These are phyloP conservation scores for Idris sp. DNA, from an alignment of 1,140 invertebrate species.

Conservation along the genomic window DNA sequence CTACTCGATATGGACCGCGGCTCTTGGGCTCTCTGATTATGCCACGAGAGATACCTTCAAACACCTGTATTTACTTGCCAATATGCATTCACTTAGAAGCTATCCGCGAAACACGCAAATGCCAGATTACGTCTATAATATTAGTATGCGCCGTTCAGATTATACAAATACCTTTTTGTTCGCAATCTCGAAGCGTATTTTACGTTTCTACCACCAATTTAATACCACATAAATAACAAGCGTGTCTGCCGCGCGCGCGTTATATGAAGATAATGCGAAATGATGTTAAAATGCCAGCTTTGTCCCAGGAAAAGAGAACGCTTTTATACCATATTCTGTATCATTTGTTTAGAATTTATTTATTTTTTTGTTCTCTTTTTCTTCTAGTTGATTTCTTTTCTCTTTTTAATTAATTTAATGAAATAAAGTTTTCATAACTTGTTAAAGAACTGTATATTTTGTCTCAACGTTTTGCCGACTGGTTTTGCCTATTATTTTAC, in stretches of 20 bases:
- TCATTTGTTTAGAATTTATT: slow-evolving; percentile 11
- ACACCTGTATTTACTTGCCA: slow-evolving; percentile 58
- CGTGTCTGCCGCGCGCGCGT: slow-evolving; percentile 12
- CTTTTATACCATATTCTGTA: slow-evolving; percentile 18
- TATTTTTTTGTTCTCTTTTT: no score
- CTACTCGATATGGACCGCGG: slow-evolving; percentile 21
- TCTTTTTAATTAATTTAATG: no score
- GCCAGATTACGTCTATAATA: slow-evolving; percentile 58
- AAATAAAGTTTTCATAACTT: no score
- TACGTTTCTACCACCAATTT: slow-evolving; percentile 38
- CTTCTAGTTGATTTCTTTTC: no score
- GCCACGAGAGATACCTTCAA: slow-evolving; percentile 39
- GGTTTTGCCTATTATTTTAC: no score
- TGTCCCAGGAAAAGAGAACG: slow-evolving; percentile 23
- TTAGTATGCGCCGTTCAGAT: slow-evolving; percentile 41
- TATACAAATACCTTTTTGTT: slow-evolving; percentile 58
- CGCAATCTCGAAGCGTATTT: slow-evolving; percentile 40
- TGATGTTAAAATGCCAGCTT: slow-evolving; percentile 37
- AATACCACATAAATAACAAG: slow-evolving; percentile 56
- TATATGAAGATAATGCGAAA: slow-evolving; percentile 31
- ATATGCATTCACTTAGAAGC: slow-evolving; percentile 60
- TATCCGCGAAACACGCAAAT: slow-evolving; percentile 47
- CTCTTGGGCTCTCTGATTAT: slow-evolving; percentile 24
- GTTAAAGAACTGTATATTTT: no score
- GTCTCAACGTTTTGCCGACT: no score